Conservation (phyloP, 2,888 invertebrate genomes). For the Tenodera sinensis region DNA sequence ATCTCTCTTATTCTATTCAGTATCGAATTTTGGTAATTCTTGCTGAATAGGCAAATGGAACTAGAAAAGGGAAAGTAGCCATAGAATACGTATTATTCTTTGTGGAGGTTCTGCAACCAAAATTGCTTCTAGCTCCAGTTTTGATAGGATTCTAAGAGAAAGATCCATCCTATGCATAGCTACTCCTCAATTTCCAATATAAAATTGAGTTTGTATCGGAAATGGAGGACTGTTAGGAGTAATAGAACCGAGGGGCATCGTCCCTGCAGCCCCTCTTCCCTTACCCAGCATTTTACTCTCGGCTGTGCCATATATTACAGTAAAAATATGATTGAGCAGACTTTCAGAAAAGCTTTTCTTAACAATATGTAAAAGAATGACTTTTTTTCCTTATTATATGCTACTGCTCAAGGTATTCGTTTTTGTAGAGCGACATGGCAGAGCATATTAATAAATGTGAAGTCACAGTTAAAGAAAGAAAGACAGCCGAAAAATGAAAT, state of each 20-base stretch:
- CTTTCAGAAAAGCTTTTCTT: not conserved
- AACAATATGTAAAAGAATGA: not conserved
- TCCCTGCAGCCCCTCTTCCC: not conserved
- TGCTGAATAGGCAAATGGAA: too few relatives aligned
- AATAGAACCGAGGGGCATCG: not conserved
- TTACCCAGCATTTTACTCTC: not conserved
- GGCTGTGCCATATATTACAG: not conserved
- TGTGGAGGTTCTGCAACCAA: too few relatives aligned
- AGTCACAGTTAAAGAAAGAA: not conserved
- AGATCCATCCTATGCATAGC: not conserved
- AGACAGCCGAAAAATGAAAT: too few relatives aligned
- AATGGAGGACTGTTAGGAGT: not conserved
- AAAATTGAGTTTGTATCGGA: not conserved
- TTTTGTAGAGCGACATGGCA: not conserved
- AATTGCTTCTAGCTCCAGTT: too few relatives aligned
- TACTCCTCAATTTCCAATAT: not conserved
- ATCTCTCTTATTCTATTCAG: too few relatives aligned
- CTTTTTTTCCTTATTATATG: not conserved
- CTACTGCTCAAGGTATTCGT: not conserved
- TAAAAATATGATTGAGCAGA: not conserved
- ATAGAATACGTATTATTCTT: too few relatives aligned
- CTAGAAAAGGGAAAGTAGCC: too few relatives aligned
- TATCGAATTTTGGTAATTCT: too few relatives aligned
- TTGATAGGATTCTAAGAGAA: too few relatives aligned
- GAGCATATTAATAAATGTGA: not conserved